Conservation (phyloP, 2,113 vertebrate genomes). For the Argyrosomus japonicus region DNA sequence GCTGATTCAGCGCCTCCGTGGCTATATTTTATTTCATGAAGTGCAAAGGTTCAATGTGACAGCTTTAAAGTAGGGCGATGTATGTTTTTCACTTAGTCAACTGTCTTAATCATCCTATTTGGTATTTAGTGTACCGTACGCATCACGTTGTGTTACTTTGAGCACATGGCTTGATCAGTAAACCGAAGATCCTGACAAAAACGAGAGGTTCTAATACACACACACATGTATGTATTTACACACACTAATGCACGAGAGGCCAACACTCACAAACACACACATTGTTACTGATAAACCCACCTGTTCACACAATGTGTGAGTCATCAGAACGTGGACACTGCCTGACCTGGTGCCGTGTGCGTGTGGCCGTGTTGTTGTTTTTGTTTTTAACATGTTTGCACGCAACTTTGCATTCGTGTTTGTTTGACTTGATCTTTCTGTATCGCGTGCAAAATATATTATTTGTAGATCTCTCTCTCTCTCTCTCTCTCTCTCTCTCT, state of each 20-base stretch:
- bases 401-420: neutral
- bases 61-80: too few species aligned
- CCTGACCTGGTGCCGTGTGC: neutral
- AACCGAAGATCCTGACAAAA: neutral
- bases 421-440: neutral
- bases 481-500: too few species aligned
- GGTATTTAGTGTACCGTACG: neutral
- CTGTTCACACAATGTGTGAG: neutral
- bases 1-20: too few species aligned
- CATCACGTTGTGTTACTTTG: neutral
- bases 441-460: neutral
- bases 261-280: neutral
- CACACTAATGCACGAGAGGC: neutral
- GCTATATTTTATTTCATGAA: too few species aligned
- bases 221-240: neutral
- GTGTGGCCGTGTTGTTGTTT: neutral
- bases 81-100: neutral
- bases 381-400: neutral
- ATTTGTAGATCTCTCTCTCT: neutral
- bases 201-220: too few species aligned
- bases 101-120: neutral
- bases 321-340: constrained; percentile 9
- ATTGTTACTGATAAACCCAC: constrained; percentile 47
- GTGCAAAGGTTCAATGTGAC: too few species aligned
- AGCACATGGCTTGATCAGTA: neutral